Conservation (phyloP, 2,797 vertebrate genomes). For the Meda fulgida region DNA sequence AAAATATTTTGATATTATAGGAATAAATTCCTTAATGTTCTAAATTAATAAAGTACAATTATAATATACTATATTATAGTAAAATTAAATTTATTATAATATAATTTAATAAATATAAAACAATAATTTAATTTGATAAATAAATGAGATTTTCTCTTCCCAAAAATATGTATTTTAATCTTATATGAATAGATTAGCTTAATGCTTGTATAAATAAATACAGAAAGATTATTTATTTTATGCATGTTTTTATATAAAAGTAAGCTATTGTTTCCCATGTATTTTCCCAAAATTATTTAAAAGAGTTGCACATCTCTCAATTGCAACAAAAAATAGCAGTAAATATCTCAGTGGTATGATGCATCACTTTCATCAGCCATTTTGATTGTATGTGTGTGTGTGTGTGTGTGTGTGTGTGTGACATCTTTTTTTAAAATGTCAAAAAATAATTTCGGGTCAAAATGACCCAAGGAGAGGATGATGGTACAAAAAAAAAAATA, state of each 20-base stretch:
- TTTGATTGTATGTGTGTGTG: neutral
- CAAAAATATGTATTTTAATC: neutral
- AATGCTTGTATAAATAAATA: neutral
- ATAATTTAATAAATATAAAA: neutral
- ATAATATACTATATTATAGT: no score
- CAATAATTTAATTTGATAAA: neutral
- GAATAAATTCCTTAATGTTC: neutral
- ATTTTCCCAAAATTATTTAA: neutral
- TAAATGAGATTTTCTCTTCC: neutral
- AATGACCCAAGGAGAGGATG: no score
- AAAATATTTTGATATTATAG: neutral
- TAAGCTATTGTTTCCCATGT: neutral
- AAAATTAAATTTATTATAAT: neutral
- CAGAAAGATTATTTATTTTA: neutral
- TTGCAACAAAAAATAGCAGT: neutral
- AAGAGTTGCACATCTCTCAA: neutral
- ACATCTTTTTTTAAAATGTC: no score
- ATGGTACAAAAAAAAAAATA: neutral
- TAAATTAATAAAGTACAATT: neutral
- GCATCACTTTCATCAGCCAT: neutral
- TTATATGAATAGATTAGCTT: neutral
- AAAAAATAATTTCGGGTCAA: no score
- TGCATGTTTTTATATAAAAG: neutral
- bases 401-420: no score
- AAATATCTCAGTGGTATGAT: neutral